phyloP scores from a whole-genome alignment of 2,888 invertebrate genomes.

The Rotaria magnacalcarata region DNA sequence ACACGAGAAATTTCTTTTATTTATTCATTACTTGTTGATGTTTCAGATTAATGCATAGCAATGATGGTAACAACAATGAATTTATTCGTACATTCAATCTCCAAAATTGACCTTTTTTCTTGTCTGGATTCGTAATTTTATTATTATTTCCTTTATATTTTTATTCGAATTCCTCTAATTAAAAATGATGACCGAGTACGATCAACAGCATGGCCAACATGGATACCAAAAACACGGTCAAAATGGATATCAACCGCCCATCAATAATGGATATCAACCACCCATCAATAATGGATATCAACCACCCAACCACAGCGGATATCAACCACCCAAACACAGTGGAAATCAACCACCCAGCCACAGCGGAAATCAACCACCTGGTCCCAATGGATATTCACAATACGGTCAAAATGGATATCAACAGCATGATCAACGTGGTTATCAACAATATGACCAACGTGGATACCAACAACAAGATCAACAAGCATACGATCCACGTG shows the following conservation, averaged over 20 bases:
- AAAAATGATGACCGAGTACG: not conserved
- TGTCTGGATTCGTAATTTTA: not conserved
- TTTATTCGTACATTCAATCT: not conserved
- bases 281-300: not conserved
- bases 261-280: too few relatives aligned
- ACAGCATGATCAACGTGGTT: too few relatives aligned
- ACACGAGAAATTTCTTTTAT: too few relatives aligned
- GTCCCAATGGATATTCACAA: not conserved
- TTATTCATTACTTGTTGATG: not conserved
- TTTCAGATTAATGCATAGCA: not conserved
- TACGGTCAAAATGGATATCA: not conserved
- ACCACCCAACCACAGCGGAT: not conserved
- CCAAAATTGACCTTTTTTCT: not conserved
- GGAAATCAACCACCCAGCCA: not conserved
- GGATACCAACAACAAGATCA: not conserved
- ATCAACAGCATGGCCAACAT: not conserved
- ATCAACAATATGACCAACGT: not conserved
- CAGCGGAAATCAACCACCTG: not conserved
- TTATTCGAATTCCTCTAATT: not conserved
- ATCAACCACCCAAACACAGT: not conserved
- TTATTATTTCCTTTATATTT: not conserved
- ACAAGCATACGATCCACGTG: not conserved
- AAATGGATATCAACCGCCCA: not conserved
- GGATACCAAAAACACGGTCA: not conserved
- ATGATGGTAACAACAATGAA: not conserved